phyloP scores from a whole-genome alignment of 2,797 vertebrate genomes.

The Pseudotriccus pelzelni region DNA sequence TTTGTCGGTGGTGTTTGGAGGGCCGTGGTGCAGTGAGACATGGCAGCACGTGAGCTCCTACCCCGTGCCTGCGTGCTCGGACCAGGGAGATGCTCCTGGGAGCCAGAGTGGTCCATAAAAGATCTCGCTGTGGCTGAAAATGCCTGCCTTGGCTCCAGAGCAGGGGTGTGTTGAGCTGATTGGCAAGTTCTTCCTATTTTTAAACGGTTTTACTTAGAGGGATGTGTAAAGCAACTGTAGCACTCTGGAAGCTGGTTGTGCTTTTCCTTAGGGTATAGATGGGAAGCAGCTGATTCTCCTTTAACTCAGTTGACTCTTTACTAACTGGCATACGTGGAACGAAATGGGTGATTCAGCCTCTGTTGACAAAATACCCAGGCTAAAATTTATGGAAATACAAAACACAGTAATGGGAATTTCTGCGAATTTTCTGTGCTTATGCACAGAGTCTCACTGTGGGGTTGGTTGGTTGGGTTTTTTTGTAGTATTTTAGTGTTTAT shows the following conservation, averaged over 20 bases:
- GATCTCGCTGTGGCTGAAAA: neutral
- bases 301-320: conserved; percentile 45
- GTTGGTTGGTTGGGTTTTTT: neutral
- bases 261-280: neutral
- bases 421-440: neutral
- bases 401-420: neutral
- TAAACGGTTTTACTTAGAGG: neutral
- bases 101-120: neutral
- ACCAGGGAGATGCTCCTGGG: neutral
- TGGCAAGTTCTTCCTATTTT: neutral
- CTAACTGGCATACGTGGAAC: neutral
- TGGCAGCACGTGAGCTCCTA: neutral
- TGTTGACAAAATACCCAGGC: conserved; percentile 33
- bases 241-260: neutral
- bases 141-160: neutral
- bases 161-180: neutral
- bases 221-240: neutral
- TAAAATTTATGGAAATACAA: conserved; percentile 9
- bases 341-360: conserved; percentile 28
- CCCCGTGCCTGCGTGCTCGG: neutral
- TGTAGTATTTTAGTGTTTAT: neutral
- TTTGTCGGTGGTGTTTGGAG: neutral
- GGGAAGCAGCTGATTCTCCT: conserved; percentile 27
- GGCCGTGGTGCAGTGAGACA: neutral
- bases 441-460: neutral